Percentiles rank a stretch among this genome's conserved stretches.
Evolutionary conservation across 1,140 invertebrate species (phyloP).

Genomic region (Manduca sexta): DNA sequence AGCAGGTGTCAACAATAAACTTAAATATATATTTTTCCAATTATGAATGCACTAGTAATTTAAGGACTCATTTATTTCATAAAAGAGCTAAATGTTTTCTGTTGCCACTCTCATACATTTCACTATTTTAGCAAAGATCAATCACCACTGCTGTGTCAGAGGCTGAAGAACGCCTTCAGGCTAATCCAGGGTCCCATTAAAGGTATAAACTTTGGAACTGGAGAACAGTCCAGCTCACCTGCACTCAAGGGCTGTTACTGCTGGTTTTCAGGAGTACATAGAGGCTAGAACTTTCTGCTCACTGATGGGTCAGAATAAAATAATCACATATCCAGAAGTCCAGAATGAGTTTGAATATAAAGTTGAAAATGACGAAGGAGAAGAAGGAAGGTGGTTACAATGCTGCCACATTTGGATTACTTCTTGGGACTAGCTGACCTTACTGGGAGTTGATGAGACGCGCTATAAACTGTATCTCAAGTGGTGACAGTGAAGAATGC

Average conservation of each 20-base stretch:
- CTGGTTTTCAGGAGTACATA: constrained; percentile 90
- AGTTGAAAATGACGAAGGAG: constrained; percentile 26
- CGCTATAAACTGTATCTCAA: constrained; percentile 87
- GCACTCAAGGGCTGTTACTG: constrained; percentile 83
- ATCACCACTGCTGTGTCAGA: constrained; percentile 75
- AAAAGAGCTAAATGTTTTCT: not conserved
- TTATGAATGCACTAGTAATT: too few relatives aligned
- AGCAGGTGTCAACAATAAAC: not conserved
- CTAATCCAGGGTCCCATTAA: constrained; percentile 77
- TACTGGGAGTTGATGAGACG: constrained; percentile 93
- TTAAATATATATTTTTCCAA: too few relatives aligned
- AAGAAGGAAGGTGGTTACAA: constrained; percentile 27
- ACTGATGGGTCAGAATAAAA: constrained; percentile 44
- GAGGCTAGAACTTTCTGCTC: constrained; percentile 80
- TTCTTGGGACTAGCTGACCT: constrained; percentile 91
- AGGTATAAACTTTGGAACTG: constrained; percentile 81
- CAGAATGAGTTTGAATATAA: constrained; percentile 40
- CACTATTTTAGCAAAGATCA: constrained; percentile 71
- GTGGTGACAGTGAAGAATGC: constrained; percentile 84
- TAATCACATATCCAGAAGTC: constrained; percentile 49
- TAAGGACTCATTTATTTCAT: not conserved
- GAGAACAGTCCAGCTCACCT: constrained; percentile 81
- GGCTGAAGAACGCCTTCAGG: constrained; percentile 77
- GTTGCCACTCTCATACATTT: not conserved
- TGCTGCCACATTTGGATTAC: constrained; percentile 80